Evolutionary conservation across 2,888 invertebrate genomes (phyloP).

Genomic region (Orthonevra nobilis): DNA sequence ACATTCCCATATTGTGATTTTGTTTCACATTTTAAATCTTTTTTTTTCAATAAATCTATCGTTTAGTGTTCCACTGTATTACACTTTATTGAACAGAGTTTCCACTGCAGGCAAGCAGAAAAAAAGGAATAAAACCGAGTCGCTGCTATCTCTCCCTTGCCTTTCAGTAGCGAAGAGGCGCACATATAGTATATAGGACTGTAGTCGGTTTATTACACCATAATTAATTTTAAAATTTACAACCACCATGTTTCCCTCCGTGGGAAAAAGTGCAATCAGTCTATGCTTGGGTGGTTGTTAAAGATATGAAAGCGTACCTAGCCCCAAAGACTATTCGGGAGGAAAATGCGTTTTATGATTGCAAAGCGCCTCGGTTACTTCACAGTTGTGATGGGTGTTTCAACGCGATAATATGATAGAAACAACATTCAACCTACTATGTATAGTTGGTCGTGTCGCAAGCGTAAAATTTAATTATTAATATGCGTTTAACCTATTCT

Average conservation of each 20-base stretch:
- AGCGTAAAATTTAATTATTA: constrained; percentile 65
- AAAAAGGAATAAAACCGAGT: constrained; percentile 31
- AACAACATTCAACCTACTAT: constrained; percentile 34
- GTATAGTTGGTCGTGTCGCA: constrained; percentile 36
- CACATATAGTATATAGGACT: not conserved
- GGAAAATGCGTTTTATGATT: constrained; percentile 53
- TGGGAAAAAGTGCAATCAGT: constrained; percentile 64
- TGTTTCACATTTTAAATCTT: too few relatives aligned
- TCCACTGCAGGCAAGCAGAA: constrained; percentile 47
- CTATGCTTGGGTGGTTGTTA: constrained; percentile 16
- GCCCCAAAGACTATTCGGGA: not conserved
- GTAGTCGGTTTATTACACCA: constrained; percentile 67
- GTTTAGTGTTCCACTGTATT: too few relatives aligned
- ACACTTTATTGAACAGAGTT: constrained; percentile 53
- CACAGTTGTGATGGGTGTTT: constrained; percentile 62
- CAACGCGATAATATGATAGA: constrained; percentile 68
- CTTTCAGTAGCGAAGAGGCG: constrained; percentile 9
- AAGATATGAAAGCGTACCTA: not conserved
- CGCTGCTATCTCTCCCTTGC: constrained; percentile 43
- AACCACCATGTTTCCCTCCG: constrained; percentile 37
- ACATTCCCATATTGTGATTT: too few relatives aligned
- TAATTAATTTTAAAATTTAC: constrained; percentile 68
- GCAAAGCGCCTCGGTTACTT: constrained; percentile 47
- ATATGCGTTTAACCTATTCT: constrained; percentile 66
- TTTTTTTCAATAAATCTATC: too few relatives aligned